These are phyloP conservation scores for Rhagium mordax DNA, from an alignment of 2,888 invertebrate genomes.

Conservation along the genomic window DNA sequence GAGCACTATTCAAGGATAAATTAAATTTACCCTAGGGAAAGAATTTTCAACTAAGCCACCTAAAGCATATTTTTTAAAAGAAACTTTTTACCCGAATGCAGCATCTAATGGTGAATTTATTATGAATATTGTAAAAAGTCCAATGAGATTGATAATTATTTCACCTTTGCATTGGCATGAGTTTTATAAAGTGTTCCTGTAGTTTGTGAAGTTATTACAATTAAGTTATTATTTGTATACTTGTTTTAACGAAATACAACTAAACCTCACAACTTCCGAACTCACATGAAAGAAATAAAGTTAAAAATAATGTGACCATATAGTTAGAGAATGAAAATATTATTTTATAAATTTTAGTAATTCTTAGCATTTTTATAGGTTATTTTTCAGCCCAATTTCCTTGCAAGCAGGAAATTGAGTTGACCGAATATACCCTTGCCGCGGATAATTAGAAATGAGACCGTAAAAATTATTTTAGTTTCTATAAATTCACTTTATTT, in stretches of 20 bases:
- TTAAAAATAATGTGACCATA: too few relatives aligned
- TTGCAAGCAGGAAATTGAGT: not conserved
- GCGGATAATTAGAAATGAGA: not conserved
- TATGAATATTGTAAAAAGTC: slow-evolving; percentile 95
- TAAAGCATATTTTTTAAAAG: slow-evolving; percentile 93
- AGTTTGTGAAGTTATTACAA: too few relatives aligned
- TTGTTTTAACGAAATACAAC: too few relatives aligned
- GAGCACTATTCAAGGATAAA: slow-evolving; percentile 92
- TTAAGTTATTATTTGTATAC: too few relatives aligned
- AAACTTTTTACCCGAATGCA: slow-evolving; percentile 98
- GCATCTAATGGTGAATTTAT: slow-evolving; percentile 95
- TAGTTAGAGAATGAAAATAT: too few relatives aligned
- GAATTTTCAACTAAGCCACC: slow-evolving; percentile 95
- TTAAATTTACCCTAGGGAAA: slow-evolving; percentile 90
- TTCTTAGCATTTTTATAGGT: not conserved
- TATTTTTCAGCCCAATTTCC: not conserved
- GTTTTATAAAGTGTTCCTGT: too few relatives aligned
- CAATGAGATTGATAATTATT: too few relatives aligned
- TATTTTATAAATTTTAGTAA: not conserved
- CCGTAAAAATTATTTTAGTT: slow-evolving; percentile 14
- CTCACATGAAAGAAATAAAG: too few relatives aligned
- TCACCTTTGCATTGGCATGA: too few relatives aligned
- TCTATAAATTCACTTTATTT: slow-evolving; percentile 16
- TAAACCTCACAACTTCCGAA: too few relatives aligned
- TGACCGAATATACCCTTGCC: not conserved